Evolutionary conservation across 2,888 invertebrate genomes (phyloP), one percentile per base, ranked within the genome.

Genomic region (Drosophila greeni): DNA sequence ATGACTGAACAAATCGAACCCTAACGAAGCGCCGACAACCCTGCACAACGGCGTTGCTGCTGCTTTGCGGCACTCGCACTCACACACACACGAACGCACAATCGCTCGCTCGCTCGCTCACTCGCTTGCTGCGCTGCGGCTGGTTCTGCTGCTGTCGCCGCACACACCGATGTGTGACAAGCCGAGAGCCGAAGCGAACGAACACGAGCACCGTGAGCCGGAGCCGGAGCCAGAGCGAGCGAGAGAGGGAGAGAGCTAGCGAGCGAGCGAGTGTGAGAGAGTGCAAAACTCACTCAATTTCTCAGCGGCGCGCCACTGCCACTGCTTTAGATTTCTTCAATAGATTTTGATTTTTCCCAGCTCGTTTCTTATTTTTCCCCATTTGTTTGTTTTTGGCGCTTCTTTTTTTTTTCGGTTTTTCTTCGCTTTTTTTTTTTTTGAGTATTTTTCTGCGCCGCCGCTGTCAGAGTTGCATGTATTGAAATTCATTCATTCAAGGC

Each of bases 1-100:
- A 87, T 87, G 88, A 89, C 89, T 89, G 87, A 88, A 88, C 85
- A 84, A 84, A 86, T 85, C 81, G 87, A 87, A 86, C 86, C 83
- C 78, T 82, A 83, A 86, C 86, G 86, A 86, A 86, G 87, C 86
- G 85, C 85, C 86, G 85, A 86, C 87, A 88, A 88, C 88, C 88
- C 88, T 79, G 74, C 62, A 66, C 55, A 31, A 47, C 45, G 45
- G 12, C 31, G 45, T 31, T 47, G 29, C 29, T 45, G 29, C 45
- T 31, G 42, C 42, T 40, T 43, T 18, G 29, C 29, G 7, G 68
- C 60, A 66, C 54, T 33, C 26, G 20, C 54, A 52, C 67, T 55
- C 39, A 61, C 62, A 34, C 40, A 61, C 60, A 64, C 48, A 23
- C 24, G 20, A 51, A n/a, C 54, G 43, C 75, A 61, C 40, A 56